A percentile compares a stretch with the other conserved stretches of the same genome.
Evolutionary conservation across 2,797 vertebrate species (phyloP).

Genomic region (Ctenochaetus hawaiiensis): DNA sequence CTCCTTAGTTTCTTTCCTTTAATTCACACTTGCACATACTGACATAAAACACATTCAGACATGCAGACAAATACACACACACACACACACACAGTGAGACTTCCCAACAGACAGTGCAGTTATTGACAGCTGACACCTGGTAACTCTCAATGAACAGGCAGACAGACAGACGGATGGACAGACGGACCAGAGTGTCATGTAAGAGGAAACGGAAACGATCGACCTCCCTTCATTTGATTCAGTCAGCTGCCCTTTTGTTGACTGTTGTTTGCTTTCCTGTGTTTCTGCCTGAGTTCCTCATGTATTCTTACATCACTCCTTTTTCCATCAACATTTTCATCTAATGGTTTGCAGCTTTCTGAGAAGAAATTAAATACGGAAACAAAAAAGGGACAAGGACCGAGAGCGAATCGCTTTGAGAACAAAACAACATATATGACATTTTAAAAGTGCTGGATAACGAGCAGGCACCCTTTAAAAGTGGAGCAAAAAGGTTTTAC

Average conservation of each 20-base stretch:
- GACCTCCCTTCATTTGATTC: not conserved
- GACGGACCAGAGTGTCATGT: constrained; percentile 13
- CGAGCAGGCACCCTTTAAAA: too few relatives aligned
- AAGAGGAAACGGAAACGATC: constrained; percentile 23
- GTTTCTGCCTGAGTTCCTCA: not conserved
- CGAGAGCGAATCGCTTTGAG: not conserved
- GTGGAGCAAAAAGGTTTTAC: too few relatives aligned
- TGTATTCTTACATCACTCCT: not conserved
- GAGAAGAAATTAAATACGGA: not conserved
- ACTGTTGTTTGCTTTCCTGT: not conserved
- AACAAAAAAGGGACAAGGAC: accelerated
- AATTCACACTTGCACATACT: too few relatives aligned
- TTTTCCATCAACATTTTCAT: not conserved
- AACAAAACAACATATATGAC: too few relatives aligned
- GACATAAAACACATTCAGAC: too few relatives aligned
- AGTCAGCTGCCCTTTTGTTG: not conserved
- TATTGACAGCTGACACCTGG: constrained; percentile 56
- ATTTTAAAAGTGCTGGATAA: too few relatives aligned
- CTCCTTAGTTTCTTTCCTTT: too few relatives aligned
- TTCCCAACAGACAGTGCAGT: constrained; percentile 13
- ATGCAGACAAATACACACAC: too few relatives aligned
- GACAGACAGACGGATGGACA: not conserved
- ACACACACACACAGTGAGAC: not conserved
- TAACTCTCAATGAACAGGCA: constrained; percentile 37
- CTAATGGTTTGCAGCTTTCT: not conserved